A percentile compares a stretch with the other conserved stretches of the same genome.
Evolutionary conservation across 2,113 vertebrate species (phyloP).

Genomic region (Brachypodius melanocephalos): DNA sequence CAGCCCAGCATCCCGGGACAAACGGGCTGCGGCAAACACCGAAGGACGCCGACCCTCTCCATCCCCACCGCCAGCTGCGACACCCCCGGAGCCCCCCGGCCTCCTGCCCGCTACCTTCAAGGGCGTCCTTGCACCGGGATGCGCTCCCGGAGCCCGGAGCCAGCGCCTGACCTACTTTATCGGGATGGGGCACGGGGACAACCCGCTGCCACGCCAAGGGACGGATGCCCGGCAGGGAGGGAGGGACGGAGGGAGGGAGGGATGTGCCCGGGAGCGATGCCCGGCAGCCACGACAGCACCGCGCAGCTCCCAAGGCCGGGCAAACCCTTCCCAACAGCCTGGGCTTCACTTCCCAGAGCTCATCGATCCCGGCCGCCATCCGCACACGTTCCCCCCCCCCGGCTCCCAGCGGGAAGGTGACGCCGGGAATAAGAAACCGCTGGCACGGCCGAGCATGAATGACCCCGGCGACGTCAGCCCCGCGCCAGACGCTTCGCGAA

Average conservation of each 20-base stretch:
- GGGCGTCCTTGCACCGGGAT: neutral
- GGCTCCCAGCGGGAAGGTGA: neutral
- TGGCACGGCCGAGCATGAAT: neutral
- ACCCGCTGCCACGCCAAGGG: neutral
- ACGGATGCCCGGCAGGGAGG: neutral
- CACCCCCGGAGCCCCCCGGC: neutral
- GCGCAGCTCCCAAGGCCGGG: neutral
- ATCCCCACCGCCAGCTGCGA: neutral
- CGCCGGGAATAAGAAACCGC: neutral
- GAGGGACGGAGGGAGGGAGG: neutral
- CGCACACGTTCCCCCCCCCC: neutral
- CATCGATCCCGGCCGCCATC: neutral
- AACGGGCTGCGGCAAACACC: neutral
- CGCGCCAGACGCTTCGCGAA: neutral
- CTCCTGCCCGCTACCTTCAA: neutral
- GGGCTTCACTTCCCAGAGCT: neutral
- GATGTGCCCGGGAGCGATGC: neutral
- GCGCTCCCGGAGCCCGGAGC: neutral
- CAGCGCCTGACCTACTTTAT: neutral
- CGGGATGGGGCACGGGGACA: neutral
- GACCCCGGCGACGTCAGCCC: neutral
- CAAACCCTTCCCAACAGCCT: fast-evolving
- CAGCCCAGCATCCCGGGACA: neutral
- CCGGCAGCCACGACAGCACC: neutral
- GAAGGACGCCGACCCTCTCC: neutral